These are phyloP conservation scores for Candoia aspera DNA, from an alignment of 2,113 vertebrate species.

Conservation along the genomic window DNA sequence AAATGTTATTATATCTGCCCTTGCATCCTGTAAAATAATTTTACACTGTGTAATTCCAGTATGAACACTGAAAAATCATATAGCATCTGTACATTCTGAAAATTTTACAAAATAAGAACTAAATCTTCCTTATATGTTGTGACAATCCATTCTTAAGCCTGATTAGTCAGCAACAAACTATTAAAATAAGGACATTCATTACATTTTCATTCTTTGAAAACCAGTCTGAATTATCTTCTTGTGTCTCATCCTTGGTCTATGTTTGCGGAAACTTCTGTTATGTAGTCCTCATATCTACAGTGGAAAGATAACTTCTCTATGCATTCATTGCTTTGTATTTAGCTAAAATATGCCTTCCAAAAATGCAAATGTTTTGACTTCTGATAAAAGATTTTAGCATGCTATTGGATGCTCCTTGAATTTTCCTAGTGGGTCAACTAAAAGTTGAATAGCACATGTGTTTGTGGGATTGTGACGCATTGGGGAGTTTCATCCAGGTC, in stretches of 20 bases:
- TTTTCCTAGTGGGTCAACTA: constrained; percentile 68
- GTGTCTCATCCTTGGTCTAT: neutral
- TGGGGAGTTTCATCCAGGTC: constrained; percentile 48
- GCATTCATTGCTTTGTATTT: neutral
- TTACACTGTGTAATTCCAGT: constrained; percentile 33
- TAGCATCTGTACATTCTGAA: constrained; percentile 47
- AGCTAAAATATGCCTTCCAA: neutral
- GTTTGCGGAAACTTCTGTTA: neutral
- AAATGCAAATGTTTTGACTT: constrained; percentile 42
- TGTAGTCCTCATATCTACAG: neutral
- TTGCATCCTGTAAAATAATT: neutral
- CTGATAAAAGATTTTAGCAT: neutral
- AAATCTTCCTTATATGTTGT: neutral
- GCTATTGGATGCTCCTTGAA: constrained; percentile 63
- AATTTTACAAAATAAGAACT: constrained; percentile 39
- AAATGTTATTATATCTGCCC: constrained; percentile 39
- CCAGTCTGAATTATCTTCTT: neutral
- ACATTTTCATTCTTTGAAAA: neutral
- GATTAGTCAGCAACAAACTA: neutral
- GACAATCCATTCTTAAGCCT: neutral
- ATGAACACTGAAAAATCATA: constrained; percentile 61
- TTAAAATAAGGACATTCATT: neutral
- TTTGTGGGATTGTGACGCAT: constrained; percentile 78
- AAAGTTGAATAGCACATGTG: constrained; percentile 76
- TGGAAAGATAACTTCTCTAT: neutral